These are phyloP conservation scores for Acromyrmex echinatior DNA, from an alignment of 1,140 invertebrate genomes.

Conservation along the genomic window DNA sequence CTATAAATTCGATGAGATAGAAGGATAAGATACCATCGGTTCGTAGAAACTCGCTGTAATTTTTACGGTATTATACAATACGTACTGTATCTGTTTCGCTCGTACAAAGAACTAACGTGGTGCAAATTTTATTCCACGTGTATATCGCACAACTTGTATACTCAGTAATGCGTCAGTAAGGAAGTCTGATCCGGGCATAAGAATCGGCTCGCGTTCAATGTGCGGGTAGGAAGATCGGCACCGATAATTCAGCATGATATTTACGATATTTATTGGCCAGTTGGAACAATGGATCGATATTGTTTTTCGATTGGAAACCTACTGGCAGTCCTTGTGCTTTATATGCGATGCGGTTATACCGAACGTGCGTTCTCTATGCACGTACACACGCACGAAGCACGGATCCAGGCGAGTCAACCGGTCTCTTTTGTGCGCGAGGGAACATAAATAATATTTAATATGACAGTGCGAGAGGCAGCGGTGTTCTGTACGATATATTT, in stretches of 20 bases:
- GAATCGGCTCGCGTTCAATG: constrained; percentile 52
- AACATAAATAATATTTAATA: constrained; percentile 87
- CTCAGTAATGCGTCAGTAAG: constrained; percentile 24
- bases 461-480: constrained; percentile 82
- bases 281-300: constrained; percentile 87
- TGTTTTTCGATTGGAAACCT: constrained; percentile 85
- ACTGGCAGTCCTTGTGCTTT: constrained; percentile 68
- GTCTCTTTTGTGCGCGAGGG: constrained; percentile 76
- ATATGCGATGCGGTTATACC: constrained; percentile 51
- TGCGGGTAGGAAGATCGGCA: constrained; percentile 67
- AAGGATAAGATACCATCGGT: neutral
- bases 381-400: constrained; percentile 30
- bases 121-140: constrained; percentile 32
- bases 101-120: neutral
- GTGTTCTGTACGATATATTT: constrained; percentile 84
- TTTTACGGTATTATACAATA: constrained; percentile 26
- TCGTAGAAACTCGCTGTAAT: neutral
- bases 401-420: constrained; percentile 45
- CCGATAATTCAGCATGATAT: constrained; percentile 79
- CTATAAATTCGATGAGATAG: constrained; percentile 27
- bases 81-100: neutral
- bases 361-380: constrained; percentile 35
- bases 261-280: constrained; percentile 85
- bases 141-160: neutral
- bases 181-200: constrained; percentile 33